A percentile compares a stretch with the other conserved stretches of the same genome.
Conservation (phyloP, 2,113 vertebrate species). For the Amphiprion percula region DNA sequence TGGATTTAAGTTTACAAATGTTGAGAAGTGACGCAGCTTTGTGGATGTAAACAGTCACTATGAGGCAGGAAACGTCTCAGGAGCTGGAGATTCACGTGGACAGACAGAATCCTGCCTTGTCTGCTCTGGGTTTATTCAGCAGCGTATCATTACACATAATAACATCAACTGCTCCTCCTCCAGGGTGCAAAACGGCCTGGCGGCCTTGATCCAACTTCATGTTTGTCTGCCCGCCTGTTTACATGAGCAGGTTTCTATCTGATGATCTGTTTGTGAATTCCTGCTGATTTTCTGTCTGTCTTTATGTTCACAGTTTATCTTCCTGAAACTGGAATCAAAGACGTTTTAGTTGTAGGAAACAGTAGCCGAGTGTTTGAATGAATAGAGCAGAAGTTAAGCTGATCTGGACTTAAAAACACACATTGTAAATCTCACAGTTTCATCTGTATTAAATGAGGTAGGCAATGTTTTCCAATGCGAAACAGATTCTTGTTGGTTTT, state of each 20-base stretch:
- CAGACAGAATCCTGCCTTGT: constrained; percentile 64
- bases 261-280: constrained; percentile 47
- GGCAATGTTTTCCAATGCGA: no score
- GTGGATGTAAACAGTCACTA: constrained; percentile 10
- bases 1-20: constrained; percentile 1
- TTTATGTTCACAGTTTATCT: neutral
- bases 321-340: neutral
- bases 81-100: constrained; percentile 6
- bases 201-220: constrained; percentile 34
- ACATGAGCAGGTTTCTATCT: constrained; percentile 36
- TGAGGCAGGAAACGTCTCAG: constrained; percentile 4
- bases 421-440: no score
- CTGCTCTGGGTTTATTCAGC: constrained; percentile 57
- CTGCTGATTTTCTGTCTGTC: constrained; percentile 17
- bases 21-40: neutral
- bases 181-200: constrained; percentile 23
- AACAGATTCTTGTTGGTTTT: no score
- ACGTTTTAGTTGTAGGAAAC: neutral
- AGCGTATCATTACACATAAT: constrained; percentile 72
- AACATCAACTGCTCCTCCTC: constrained; percentile 66
- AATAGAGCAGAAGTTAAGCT: no score
- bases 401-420: no score
- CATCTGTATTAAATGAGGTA: no score
- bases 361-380: neutral
- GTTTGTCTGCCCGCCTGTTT: constrained; percentile 47